phyloP scores from a whole-genome alignment of 2,797 vertebrate species.

The Cirrhinus molitorella region DNA sequence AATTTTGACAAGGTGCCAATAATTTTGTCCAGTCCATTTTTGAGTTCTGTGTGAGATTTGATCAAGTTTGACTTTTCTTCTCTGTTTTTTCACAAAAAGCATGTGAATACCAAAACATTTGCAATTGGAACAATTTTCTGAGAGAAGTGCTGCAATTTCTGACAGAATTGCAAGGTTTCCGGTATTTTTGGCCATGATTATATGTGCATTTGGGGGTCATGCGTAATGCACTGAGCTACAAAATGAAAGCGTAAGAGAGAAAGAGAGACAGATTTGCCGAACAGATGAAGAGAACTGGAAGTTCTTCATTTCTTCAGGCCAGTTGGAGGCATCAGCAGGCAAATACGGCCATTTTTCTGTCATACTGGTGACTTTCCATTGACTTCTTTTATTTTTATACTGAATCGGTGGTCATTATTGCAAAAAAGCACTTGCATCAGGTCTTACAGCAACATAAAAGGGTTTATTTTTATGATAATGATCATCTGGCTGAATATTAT shows the following conservation, averaged over 20 bases:
- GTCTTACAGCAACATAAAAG: neutral
- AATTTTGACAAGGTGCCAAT: no score
- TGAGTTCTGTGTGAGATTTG: no score
- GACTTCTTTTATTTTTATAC: neutral
- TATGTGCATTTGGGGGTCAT: neutral
- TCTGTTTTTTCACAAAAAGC: no score
- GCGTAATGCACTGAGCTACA: neutral
- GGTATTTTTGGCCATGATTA: no score
- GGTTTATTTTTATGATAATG: conserved; percentile 14
- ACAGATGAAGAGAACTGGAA: conserved; percentile 43
- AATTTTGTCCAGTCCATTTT: no score
- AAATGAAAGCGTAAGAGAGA: neutral
- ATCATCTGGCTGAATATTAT: conserved; percentile 14
- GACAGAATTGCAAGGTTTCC: no score
- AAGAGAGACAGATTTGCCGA: conserved; percentile 30
- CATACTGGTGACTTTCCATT: conserved; percentile 10
- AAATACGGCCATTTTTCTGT: neutral
- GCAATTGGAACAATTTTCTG: no score
- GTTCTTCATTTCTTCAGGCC: conserved; percentile 39
- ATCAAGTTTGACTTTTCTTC: no score
- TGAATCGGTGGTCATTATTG: no score
- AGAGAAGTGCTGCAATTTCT: no score
- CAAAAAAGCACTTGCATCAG: neutral
- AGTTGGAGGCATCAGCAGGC: neutral
- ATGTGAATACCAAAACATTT: no score